Evolutionary conservation across 2,888 invertebrate genomes (phyloP).

Genomic region (Palloptera scutellata): DNA sequence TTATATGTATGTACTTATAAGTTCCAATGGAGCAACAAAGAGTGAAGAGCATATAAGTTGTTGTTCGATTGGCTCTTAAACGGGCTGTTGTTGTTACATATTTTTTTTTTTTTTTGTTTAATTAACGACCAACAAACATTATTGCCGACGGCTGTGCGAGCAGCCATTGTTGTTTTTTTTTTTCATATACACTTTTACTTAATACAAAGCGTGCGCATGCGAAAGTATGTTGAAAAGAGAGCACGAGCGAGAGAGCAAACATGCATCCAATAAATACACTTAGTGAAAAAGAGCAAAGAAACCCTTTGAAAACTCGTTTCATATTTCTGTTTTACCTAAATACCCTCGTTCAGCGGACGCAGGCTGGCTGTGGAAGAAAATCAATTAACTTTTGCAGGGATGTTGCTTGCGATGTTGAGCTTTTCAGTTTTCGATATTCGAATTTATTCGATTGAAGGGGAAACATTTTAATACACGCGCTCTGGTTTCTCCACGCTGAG

Average conservation of each 20-base stretch:
- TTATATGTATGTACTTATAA: too few species aligned
- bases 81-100: background rate
- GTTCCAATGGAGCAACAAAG: too few species aligned
- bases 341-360: too few species aligned
- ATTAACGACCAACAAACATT: slow-evolving; percentile 17
- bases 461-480: too few species aligned
- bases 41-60: background rate
- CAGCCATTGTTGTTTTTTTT: slow-evolving; percentile 28
- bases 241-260: slow-evolving; percentile 3
- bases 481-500: too few species aligned
- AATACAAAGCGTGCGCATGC: too few species aligned
- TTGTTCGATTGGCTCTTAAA: background rate
- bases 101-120: slow-evolving; percentile 9
- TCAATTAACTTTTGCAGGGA: too few species aligned
- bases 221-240: too few species aligned
- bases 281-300: background rate
- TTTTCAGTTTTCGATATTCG: too few species aligned
- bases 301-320: slow-evolving; percentile 19
- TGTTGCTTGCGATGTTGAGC: too few species aligned
- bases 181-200: background rate
- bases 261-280: background rate
- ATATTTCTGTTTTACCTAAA: background rate
- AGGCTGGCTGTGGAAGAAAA: too few species aligned
- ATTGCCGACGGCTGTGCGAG: slow-evolving; percentile 31
- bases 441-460: too few species aligned